These are phyloP conservation scores for Leptopilina myrica DNA, from an alignment of 2,888 invertebrate species.

Conservation along the genomic window DNA sequence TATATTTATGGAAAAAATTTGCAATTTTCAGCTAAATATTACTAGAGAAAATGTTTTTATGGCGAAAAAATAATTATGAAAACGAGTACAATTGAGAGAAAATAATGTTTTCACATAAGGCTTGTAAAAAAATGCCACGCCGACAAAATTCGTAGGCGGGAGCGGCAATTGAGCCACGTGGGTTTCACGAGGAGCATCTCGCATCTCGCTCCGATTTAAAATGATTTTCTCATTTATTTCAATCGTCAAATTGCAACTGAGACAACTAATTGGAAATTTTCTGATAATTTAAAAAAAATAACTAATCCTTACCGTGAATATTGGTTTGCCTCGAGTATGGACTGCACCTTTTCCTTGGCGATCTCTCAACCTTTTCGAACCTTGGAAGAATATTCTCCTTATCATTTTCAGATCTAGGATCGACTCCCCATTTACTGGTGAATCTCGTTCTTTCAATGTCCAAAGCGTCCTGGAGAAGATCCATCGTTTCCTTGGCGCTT, in stretches of 20 bases:
- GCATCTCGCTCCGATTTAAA: not conserved
- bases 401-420: slow-evolving; percentile 72
- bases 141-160: not conserved
- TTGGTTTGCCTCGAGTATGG: slow-evolving; percentile 72
- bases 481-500: slow-evolving; percentile 80
- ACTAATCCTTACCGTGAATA: slow-evolving; percentile 69
- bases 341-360: slow-evolving; percentile 65
- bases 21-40: not conserved
- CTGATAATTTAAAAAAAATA: not conserved
- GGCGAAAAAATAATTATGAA: not conserved
- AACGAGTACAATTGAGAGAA: not conserved
- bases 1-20: not conserved
- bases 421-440: slow-evolving; percentile 81
- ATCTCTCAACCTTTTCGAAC: slow-evolving; percentile 61
- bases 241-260: not conserved
- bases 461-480: slow-evolving; percentile 80
- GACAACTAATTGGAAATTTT: not conserved
- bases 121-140: slow-evolving; percentile 4
- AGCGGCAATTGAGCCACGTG: not conserved
- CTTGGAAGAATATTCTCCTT: slow-evolving; percentile 67
- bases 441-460: slow-evolving; percentile 80
- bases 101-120: not conserved
- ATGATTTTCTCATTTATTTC: not conserved
- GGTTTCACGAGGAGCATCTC: not conserved
- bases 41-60: not conserved